Evolutionary conservation across 2,113 vertebrate species (phyloP).

Genomic region (Terrapene triunguis): DNA sequence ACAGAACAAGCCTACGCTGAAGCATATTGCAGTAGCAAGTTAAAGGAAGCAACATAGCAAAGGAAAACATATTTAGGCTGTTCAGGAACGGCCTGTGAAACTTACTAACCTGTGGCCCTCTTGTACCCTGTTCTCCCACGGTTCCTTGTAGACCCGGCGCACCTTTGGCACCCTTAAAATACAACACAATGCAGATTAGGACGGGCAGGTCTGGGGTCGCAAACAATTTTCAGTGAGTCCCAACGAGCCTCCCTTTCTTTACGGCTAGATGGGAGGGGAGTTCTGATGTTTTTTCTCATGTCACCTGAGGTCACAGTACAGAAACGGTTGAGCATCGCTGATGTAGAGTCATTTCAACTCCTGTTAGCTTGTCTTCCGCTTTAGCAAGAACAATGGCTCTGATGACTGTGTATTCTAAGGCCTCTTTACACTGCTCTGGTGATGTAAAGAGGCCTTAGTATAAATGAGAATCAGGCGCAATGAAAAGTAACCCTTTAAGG

Average conservation of each 20-base stretch:
- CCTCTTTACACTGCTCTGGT: accelerated
- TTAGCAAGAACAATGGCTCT: accelerated
- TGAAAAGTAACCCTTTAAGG: not conserved
- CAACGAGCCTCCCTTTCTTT: not conserved
- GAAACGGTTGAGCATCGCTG: accelerated
- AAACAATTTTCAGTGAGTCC: not conserved
- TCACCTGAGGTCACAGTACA: not conserved
- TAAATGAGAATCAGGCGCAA: not conserved
- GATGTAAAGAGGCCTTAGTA: too few species aligned
- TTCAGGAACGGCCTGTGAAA: not conserved
- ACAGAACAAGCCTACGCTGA: not conserved
- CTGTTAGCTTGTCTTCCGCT: not conserved
- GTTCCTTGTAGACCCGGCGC: conserved; percentile 79
- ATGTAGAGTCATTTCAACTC: not conserved
- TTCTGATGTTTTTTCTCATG: not conserved
- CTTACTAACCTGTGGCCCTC: conserved; percentile 90
- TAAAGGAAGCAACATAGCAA: not conserved
- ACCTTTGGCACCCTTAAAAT: conserved; percentile 85
- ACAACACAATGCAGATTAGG: not conserved
- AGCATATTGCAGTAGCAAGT: not conserved
- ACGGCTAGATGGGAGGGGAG: not conserved
- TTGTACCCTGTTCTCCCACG: conserved; percentile 87
- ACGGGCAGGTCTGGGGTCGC: accelerated
- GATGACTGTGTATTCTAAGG: not conserved
- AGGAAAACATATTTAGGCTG: not conserved